Evolutionary conservation across 2,113 vertebrate species (phyloP).

Genomic region (Dromiciops gliroides): DNA sequence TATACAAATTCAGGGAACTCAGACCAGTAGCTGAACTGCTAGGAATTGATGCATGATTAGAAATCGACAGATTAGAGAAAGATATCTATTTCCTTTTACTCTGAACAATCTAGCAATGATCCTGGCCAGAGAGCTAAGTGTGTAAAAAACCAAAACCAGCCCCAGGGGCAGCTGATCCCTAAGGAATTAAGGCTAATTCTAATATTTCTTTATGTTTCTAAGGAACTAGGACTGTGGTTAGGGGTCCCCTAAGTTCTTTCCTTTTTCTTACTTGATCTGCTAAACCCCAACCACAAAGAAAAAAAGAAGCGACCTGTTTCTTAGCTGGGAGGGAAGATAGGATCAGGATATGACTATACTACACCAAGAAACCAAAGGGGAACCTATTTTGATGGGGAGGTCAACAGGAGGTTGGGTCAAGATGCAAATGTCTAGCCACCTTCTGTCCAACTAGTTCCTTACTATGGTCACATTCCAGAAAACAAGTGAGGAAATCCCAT

Average conservation of each 20-base stretch:
- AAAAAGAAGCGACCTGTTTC: conserved; percentile 50
- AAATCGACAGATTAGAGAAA: conserved; percentile 62
- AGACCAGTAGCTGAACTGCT: conserved; percentile 66
- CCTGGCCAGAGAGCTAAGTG: conserved; percentile 48
- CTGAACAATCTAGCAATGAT: conserved; percentile 69
- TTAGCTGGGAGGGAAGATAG: neutral
- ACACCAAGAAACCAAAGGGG: conserved; percentile 37
- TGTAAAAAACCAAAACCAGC: conserved; percentile 66
- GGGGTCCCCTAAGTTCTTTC: conserved; percentile 58
- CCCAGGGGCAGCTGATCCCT: conserved; percentile 50
- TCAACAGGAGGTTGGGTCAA: conserved; percentile 23
- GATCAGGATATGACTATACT: neutral
- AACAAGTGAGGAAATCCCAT: neutral
- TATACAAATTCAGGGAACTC: conserved; percentile 65
- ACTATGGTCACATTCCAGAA: conserved; percentile 40
- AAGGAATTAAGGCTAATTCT: conserved; percentile 69
- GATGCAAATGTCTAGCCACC: conserved; percentile 10
- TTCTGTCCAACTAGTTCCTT: conserved; percentile 34
- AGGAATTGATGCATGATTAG: conserved; percentile 62
- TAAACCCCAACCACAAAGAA: conserved; percentile 15
- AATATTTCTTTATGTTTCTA: conserved; percentile 62
- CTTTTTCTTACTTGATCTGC: conserved; percentile 51
- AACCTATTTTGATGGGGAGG: conserved; percentile 36
- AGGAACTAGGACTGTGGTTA: conserved; percentile 45
- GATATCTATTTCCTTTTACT: conserved; percentile 57